Evolutionary conservation across 2,797 vertebrate species (phyloP), one percentile per base, ranked within the genome.

Genomic region (Crypturellus tataupa): DNA sequence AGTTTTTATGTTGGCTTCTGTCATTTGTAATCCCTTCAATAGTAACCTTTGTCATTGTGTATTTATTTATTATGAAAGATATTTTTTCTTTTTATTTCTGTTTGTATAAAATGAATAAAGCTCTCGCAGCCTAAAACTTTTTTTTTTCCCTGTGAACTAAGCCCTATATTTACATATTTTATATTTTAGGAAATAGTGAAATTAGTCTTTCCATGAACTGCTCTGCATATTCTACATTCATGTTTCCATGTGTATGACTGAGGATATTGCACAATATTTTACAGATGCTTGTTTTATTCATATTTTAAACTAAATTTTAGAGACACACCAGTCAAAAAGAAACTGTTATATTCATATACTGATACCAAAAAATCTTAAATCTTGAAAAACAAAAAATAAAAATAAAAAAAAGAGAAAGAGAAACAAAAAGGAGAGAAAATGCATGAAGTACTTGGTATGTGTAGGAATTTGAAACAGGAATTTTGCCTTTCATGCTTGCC

Each of bases 21-120:
- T 98, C 97, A 97, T 97, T 97, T 98, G 93, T 98, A 98, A 98
- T 98, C 98, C 97, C 87, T 97, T 97, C 94, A 97, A 76, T 94
- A 93, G 96, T 97, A 97, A 98, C 97, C 98, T 98, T 97, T 97
- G 96, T 96, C 94, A 87, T 79, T 95, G 89, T 96, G 82, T 96
- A 80, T 97, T 97, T 97, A 96, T 97, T 98, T 97, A 94, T 97
- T 96, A 91, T 63, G 69, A 95, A 97, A 95, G 78, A 96, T 60
- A 89, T 85, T 94, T 95, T 96, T 95, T 93, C 80, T 93, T 97
- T 97, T 96, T 79, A 91, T 96, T 97, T 95, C 90, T 96, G 77
- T 96, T 97, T 97, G 75, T 97, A 71, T 91, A 90, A 95, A 97
- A 93, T 94, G 64, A 96, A 94, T 88, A 83, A 96, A 96, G 94